Conservation (phyloP, 2,797 vertebrate species). For the Rhabdophis nuchalis region DNA sequence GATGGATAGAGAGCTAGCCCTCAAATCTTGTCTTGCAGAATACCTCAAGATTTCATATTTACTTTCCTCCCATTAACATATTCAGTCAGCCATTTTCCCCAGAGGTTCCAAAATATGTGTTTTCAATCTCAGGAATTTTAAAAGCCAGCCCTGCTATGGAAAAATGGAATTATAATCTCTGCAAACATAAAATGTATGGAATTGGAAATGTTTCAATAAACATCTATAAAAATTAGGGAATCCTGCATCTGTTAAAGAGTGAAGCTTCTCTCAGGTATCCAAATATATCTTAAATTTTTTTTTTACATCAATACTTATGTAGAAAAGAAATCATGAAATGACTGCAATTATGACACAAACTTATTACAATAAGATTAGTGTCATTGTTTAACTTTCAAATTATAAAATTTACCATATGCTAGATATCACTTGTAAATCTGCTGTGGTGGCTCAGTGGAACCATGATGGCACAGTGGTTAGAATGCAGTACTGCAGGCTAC, state of each 20-base stretch:
- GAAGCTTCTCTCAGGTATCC: background rate
- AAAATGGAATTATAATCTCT: background rate
- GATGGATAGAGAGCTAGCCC: background rate
- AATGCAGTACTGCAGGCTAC: too few species aligned
- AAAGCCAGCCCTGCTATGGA: background rate
- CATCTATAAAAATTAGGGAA: background rate
- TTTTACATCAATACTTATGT: slow-evolving; percentile 63
- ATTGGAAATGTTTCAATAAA: background rate
- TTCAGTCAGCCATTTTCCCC: background rate
- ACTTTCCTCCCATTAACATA: background rate
- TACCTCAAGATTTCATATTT: background rate
- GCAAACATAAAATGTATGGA: background rate
- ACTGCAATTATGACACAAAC: slow-evolving; percentile 72
- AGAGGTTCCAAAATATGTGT: background rate
- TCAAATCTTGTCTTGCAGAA: background rate
- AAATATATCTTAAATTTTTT: slow-evolving; percentile 12
- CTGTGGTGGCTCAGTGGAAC: background rate
- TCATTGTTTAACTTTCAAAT: slow-evolving; percentile 59
- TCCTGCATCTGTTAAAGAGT: background rate
- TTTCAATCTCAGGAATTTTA: background rate
- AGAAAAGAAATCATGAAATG: slow-evolving; percentile 69
- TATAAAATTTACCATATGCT: slow-evolving; percentile 63
- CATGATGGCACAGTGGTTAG: too few species aligned
- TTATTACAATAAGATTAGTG: slow-evolving; percentile 63
- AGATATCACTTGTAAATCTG: slow-evolving; percentile 59